Base-by-base conservation (phyloP, 2,888 invertebrate species). In the Odontomyia ornata region DNA sequence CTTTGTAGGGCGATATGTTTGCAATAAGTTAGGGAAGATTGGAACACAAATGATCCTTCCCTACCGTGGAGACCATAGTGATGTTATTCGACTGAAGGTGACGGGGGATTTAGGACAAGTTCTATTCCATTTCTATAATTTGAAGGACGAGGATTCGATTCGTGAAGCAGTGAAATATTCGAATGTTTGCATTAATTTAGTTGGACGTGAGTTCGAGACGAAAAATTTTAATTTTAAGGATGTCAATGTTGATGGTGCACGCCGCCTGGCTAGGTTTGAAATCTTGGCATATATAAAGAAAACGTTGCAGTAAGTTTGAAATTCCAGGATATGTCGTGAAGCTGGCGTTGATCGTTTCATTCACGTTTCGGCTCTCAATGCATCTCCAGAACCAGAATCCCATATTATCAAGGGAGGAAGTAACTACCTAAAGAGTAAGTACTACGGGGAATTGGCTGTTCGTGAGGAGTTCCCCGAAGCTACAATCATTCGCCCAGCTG, bases 81-180 rank as follows among this genome's bases (percentile, higher is more conserved):
- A 93, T 82, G 91, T 93, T 9, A 88, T 91, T 79, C 90, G 92
- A 73, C 88, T 98, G 57, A 97, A 96, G 87, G 88, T 98, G 0
- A 89, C 89, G 82, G 99, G 99, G 25, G 99, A 99, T 87, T 89
- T 99, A 80, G 99, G 99, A 1, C 99, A 99, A 89, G 93, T 98
- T 7, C 88, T 96, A 13, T 98, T 96, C 83, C 91, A 95, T 84
- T 95, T 94, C 13, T 98, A 90, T 86, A 87, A 97, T 83, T 84
- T 99, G 62, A 88, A 90, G 56, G 97, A 99, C 88, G 95, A 97
- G 80, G 93, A 93, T 47, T 92, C 95, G 0, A 93, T 99, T 81
- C 89, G 90, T 1, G 93, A 93, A 82, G 93, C 93, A 11, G 91
- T 99, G 52, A 93, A 94, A 83, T 94, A 99, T 88, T 99, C 99